Conservation (phyloP, 2,797 vertebrate genomes). For the Takifugu rubripes region DNA sequence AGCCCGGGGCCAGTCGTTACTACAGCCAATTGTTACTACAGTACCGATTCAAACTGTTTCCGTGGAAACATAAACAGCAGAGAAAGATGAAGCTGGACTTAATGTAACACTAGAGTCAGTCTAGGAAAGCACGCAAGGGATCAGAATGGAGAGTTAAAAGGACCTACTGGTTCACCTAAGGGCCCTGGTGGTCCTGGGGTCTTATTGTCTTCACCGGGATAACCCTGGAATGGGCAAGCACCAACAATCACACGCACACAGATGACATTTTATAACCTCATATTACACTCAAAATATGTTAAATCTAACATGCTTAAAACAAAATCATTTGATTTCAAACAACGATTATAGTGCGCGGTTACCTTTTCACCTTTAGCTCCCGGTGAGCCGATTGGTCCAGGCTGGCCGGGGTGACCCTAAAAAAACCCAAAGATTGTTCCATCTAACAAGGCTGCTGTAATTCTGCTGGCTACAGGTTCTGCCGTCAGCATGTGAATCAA, state of each 20-base stretch:
- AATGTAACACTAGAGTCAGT: constrained; percentile 21
- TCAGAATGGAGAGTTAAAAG: constrained; percentile 64
- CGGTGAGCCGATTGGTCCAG: constrained; percentile 82
- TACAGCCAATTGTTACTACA: background rate
- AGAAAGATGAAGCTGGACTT: constrained; percentile 13
- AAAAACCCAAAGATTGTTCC: constrained; percentile 19
- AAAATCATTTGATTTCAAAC: background rate
- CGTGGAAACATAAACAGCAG: background rate
- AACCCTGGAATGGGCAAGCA: constrained; percentile 80
- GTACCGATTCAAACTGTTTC: background rate
- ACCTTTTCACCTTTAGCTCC: constrained; percentile 98
- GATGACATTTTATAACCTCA: constrained; percentile 1
- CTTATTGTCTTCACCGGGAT: constrained; percentile 88
- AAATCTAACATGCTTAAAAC: background rate
- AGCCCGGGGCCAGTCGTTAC: no score
- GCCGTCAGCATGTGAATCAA: constrained; percentile 42
- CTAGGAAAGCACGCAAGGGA: constrained; percentile 14
- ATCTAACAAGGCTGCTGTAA: background rate
- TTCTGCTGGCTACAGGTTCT: constrained; percentile 21
- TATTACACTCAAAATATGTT: background rate
- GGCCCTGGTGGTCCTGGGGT: constrained; percentile 87
- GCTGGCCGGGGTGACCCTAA: constrained; percentile 87
- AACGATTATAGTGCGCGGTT: constrained; percentile 24
- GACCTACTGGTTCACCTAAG: constrained; percentile 99
- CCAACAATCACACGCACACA: constrained; percentile 28